Conservation (phyloP, 64 coral and sea anemone genomes). For the Porites lutea region DNA sequence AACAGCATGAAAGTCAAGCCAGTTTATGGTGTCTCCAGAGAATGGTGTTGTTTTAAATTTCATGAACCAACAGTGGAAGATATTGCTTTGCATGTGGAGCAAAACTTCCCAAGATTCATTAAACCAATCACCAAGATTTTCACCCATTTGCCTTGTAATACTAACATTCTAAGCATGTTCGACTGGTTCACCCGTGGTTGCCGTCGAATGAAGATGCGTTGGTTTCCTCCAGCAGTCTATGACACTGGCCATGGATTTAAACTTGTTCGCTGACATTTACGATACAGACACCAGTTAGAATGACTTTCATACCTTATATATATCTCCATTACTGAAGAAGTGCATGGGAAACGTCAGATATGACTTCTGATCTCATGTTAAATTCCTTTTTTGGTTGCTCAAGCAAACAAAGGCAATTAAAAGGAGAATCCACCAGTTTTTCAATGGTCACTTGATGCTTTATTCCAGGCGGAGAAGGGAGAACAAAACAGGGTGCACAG, state of each 20-base stretch:
- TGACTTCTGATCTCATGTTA: too few species aligned
- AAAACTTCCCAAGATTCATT: conserved; percentile 91
- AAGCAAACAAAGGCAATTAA: too few species aligned
- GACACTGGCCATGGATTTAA: conserved; percentile 98
- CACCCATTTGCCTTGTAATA: conserved; percentile 81
- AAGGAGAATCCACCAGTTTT: too few species aligned
- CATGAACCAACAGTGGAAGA: conserved; percentile 91
- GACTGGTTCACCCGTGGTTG: conserved; percentile 67
- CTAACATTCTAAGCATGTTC: conserved; percentile 69
- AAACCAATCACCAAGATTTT: conserved; percentile 91
- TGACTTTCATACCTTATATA: too few species aligned
- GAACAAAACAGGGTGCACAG: too few species aligned
- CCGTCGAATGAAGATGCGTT: conserved; percentile 87
- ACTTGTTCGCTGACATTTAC: conserved; percentile 55
- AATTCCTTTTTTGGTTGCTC: too few species aligned
- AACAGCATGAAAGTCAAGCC: conserved; percentile 80
- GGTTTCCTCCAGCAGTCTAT: conserved; percentile 81
- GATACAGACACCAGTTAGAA: neutral
- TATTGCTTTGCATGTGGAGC: conserved; percentile 84
- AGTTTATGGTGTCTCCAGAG: conserved; percentile 86
- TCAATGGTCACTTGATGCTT: too few species aligned
- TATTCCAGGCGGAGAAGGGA: too few species aligned
- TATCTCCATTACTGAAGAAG: too few species aligned
- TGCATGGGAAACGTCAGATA: too few species aligned
- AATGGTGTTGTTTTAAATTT: conserved; percentile 94